Conservation (phyloP, 2,888 invertebrate species). For the Dichetophora obliterata region DNA sequence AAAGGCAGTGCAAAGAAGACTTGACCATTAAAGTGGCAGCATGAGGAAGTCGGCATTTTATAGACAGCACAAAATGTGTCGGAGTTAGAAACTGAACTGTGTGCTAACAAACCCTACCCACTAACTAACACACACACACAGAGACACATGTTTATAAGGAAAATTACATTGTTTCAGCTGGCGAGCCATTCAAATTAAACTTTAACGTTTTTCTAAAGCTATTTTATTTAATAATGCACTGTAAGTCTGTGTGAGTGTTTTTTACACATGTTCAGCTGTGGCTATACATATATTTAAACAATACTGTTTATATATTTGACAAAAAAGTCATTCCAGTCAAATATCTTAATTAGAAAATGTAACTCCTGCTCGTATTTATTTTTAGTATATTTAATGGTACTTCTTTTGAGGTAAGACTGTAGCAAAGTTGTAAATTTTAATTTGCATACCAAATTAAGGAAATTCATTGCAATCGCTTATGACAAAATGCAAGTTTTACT, state of each 20-base stretch:
- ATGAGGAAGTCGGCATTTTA: too few species aligned
- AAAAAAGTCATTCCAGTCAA: conserved; percentile 18
- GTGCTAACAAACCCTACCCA: neutral
- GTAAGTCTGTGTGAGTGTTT: neutral
- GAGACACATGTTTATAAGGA: neutral
- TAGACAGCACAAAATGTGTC: too few species aligned
- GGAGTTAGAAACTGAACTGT: too few species aligned
- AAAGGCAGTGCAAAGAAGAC: too few species aligned
- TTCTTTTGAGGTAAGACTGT: neutral
- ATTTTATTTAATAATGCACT: conserved; percentile 57
- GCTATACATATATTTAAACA: conserved; percentile 31
- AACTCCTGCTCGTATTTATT: neutral
- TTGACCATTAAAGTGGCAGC: too few species aligned
- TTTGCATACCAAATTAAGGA: conserved; percentile 37
- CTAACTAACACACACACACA: neutral
- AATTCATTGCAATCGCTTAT: conserved; percentile 4
- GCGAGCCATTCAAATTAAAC: conserved; percentile 65
- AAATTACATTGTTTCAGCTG: conserved; percentile 63
- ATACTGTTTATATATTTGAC: conserved; percentile 32
- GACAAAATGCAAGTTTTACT: conserved; percentile 12
- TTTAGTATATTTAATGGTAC: neutral
- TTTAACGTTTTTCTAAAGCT: conserved; percentile 65
- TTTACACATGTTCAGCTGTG: neutral
- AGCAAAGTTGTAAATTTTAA: conserved; percentile 22
- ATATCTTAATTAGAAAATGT: conserved; percentile 26